Evolutionary conservation across 2,888 invertebrate species (phyloP).

Genomic region (Epicampocera succincta): DNA sequence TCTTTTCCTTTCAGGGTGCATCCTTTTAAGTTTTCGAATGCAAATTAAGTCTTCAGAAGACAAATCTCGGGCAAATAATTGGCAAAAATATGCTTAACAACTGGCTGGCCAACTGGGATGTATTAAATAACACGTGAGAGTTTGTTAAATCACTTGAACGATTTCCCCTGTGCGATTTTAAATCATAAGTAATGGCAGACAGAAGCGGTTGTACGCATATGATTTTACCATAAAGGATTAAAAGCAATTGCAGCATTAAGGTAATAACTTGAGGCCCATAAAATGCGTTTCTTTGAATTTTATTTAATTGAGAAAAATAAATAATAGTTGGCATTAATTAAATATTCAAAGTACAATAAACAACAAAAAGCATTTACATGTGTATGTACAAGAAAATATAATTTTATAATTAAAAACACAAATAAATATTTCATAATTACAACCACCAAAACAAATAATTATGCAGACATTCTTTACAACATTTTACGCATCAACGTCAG

Average conservation of each 20-base stretch:
- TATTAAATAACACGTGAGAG: too few species aligned
- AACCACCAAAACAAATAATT: too few species aligned
- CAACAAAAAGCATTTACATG: neutral
- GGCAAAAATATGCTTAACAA: too few species aligned
- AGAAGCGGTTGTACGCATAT: too few species aligned
- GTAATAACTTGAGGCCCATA: slow-evolving; percentile 4
- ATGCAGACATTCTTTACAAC: neutral
- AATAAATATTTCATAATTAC: neutral
- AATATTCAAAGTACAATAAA: slow-evolving; percentile 11
- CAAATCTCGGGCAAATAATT: too few species aligned
- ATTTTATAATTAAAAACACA: neutral
- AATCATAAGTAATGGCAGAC: too few species aligned
- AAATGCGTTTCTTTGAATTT: slow-evolving; percentile 21
- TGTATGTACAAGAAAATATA: neutral
- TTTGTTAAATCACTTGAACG: too few species aligned
- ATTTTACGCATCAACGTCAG: slow-evolving; percentile 35
- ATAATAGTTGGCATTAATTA: slow-evolving; percentile 17
- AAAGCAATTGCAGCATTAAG: slow-evolving; percentile 4
- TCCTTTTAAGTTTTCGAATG: too few species aligned
- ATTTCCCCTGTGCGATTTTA: too few species aligned
- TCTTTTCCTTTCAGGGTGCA: neutral
- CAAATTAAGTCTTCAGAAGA: too few species aligned
- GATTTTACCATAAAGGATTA: neutral
- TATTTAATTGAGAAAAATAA: slow-evolving; percentile 10
- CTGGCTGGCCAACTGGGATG: too few species aligned